Conservation (phyloP, 1,140 invertebrate species). For the Drosophila obscura region DNA sequence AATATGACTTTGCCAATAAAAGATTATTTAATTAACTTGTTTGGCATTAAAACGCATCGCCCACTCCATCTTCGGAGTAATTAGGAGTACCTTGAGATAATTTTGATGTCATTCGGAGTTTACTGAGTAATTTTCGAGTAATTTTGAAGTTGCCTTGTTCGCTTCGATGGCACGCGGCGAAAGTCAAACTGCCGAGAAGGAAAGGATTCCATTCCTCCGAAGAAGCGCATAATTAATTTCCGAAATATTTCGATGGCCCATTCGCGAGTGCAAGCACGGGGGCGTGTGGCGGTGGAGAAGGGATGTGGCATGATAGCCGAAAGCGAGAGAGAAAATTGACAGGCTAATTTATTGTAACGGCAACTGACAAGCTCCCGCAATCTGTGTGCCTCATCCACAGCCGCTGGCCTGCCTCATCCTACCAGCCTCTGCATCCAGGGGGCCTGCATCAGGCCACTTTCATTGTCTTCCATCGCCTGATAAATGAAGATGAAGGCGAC, state of each 20-base stretch:
- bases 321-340: conserved; percentile 56
- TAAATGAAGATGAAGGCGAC: conserved; percentile 70
- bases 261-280: background rate
- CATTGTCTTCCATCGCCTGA: conserved; percentile 55
- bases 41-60: no score
- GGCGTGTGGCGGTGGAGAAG: background rate
- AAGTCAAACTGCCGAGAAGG: conserved; percentile 39
- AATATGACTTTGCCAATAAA: no score
- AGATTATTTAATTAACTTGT: no score
- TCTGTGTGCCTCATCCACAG: conserved; percentile 4
- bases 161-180: conserved; percentile 40
- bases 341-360: conserved; percentile 80
- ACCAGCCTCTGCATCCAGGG: background rate
- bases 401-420: conserved; percentile 4
- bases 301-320: conserved; percentile 33
- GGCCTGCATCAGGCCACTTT: conserved; percentile 44
- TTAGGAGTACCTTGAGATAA: no score
- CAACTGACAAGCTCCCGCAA: conserved; percentile 64
- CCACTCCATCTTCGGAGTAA: no score
- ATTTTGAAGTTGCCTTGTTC: background rate
- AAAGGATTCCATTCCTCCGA: conserved; percentile 34
- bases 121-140: no score
- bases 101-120: no score
- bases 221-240: conserved; percentile 45
- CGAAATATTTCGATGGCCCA: background rate